phyloP scores from a whole-genome alignment of 2,797 vertebrate genomes.

The Xyrichtys novacula region DNA sequence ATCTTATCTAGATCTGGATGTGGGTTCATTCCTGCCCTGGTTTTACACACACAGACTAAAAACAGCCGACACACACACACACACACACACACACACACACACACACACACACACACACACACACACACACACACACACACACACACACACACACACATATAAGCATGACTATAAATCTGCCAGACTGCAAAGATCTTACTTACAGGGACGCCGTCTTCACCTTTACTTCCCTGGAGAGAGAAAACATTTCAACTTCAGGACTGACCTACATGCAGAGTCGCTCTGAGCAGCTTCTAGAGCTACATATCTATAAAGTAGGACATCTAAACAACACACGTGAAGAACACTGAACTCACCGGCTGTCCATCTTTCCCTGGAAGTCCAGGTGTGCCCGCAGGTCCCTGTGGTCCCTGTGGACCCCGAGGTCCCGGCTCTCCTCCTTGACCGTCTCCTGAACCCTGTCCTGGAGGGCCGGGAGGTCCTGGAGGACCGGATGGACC shows the following conservation, averaged over 20 bases:
- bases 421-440: slow-evolving; percentile 75
- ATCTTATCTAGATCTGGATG: background rate
- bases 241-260: background rate
- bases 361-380: slow-evolving; percentile 78
- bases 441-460: slow-evolving; percentile 44
- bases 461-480: slow-evolving; percentile 69
- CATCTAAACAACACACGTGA: too few relatives aligned
- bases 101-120: too few relatives aligned
- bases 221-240: slow-evolving; percentile 82
- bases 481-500: slow-evolving; percentile 71
- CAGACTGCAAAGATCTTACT: slow-evolving; percentile 65
- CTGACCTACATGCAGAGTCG: slow-evolving; percentile 10
- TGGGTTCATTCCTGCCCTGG: background rate
- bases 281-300: too few relatives aligned
- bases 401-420: slow-evolving; percentile 70
- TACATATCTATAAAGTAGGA: too few relatives aligned
- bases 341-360: slow-evolving; percentile 65
- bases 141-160: background rate
- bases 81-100: too few relatives aligned
- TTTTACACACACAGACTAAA: slow-evolving; percentile 9
- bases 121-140: too few relatives aligned
- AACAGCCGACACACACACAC: too few relatives aligned
- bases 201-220: slow-evolving; percentile 77
- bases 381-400: slow-evolving; percentile 71
- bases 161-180: slow-evolving; percentile 10